phyloP scores from a whole-genome alignment of 2,888 invertebrate species.

The Seira sanloemensis region DNA sequence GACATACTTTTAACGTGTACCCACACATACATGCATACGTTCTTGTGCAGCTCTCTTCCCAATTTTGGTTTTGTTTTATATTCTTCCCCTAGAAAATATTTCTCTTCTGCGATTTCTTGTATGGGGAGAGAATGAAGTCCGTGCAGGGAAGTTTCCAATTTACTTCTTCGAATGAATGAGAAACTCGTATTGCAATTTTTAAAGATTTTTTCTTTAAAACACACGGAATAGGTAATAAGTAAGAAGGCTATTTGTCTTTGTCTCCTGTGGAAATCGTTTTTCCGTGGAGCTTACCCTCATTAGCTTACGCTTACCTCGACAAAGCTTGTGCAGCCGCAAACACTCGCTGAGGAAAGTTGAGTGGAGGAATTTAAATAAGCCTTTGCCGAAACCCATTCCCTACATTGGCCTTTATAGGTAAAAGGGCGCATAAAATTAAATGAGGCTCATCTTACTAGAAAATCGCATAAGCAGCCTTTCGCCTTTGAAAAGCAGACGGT shows the following conservation, averaged over 20 bases:
- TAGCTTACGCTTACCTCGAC: conserved; percentile 9
- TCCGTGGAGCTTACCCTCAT: conserved; percentile 31
- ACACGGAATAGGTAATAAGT: background rate
- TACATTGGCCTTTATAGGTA: background rate
- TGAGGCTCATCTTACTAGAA: conserved; percentile 57
- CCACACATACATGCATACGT: too few relatives aligned
- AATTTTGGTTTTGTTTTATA: background rate
- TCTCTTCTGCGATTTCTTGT: too few relatives aligned
- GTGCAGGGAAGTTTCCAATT: background rate
- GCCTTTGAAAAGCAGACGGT: conserved; percentile 20
- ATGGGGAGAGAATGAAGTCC: background rate
- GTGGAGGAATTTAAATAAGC: conserved; percentile 19
- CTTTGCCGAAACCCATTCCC: conserved; percentile 1
- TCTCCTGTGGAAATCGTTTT: background rate
- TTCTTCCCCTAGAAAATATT: background rate
- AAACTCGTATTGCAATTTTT: background rate
- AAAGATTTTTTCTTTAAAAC: conserved; percentile 10
- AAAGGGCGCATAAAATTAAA: conserved; percentile 45
- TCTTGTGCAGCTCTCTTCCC: background rate
- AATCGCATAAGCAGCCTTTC: conserved; percentile 46
- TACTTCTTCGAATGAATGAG: background rate
- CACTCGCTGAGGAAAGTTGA: background rate
- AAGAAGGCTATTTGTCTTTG: background rate
- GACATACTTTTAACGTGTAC: too few relatives aligned
- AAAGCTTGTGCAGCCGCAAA: background rate